Evolutionary conservation across 2,113 vertebrate genomes (phyloP).

Genomic region (Martes martes): DNA sequence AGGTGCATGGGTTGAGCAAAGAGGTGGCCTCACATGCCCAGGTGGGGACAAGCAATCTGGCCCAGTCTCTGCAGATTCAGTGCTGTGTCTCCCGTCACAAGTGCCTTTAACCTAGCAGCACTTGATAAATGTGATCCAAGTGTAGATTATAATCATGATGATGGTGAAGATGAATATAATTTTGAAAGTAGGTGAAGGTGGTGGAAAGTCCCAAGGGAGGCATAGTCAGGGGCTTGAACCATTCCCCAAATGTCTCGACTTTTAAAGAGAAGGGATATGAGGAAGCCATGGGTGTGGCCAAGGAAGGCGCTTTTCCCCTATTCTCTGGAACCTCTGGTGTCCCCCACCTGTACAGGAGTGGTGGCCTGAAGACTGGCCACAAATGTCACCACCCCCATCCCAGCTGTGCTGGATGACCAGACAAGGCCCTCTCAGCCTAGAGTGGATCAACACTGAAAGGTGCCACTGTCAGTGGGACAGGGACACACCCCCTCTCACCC

Average conservation of each 20-base stretch:
- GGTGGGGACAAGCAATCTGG: background rate
- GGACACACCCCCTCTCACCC: background rate
- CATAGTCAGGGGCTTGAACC: background rate
- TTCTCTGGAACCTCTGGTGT: background rate
- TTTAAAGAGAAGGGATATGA: background rate
- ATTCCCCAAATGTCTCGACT: background rate
- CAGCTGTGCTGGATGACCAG: background rate
- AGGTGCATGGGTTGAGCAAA: background rate
- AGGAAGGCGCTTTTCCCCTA: background rate
- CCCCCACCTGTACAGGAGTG: background rate
- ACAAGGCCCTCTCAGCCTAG: background rate
- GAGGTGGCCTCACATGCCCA: background rate
- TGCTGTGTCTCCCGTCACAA: background rate
- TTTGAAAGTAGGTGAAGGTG: background rate
- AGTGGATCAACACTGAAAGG: background rate
- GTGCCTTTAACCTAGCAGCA: background rate
- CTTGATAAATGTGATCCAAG: background rate
- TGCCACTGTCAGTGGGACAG: background rate
- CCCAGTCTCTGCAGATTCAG: background rate
- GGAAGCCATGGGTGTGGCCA: background rate
- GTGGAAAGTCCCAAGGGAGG: background rate
- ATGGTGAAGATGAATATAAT: background rate
- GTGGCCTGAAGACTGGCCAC: background rate
- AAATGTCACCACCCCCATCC: background rate
- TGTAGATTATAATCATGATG: background rate